Base-by-base conservation (phyloP, 1,140 invertebrate species). In the Dinoponera quadriceps region DNA sequence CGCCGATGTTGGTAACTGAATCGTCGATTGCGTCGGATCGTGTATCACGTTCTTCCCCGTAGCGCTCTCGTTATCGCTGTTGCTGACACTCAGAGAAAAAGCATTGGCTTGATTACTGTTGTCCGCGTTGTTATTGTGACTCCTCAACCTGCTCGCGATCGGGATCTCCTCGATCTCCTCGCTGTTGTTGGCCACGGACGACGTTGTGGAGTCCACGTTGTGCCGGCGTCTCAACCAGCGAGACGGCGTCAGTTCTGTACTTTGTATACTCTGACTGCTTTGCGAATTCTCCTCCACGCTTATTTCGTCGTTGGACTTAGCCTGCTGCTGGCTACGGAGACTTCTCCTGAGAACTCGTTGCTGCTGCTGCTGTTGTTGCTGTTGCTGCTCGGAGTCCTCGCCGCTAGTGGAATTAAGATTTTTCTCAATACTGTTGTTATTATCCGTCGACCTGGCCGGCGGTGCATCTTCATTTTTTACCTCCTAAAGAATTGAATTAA, bases 1-100 rank as follows among this genome's bases (percentile, higher is more conserved):
- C 5, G 92, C 89, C 2, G 91, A 92, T 0, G 93, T 94, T 29
- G 93, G 92, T 22, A 94, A 93, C 75, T 94, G 93, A 51, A 94
- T 93, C 44, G 92, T 93, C 22, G 90, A 20, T 88, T 83, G 49
- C 75, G 77, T 48, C 51, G 63, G 49, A 1, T 62, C 57, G 1
- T 66, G 62, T 25, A 77, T 83, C 9, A 44, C 33, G 48, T 59
- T 48, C 49, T 87, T 89, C 14, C 85, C 86, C 14, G 14, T 48
- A 48, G n/a, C 27, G 0, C 55, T 78, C 13, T 75, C 81, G 38
- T 51, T 89, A 18, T 44, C 48, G 60, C 38, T 88, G 49, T 13
- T 59, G 49, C 62, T 82, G 27, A 69, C 65, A 82, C 55, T 74
- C 22, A 77, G 33, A 33, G 49, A 83, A 85, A 57, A 83, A 59